These are phyloP conservation scores for Lottia gigantea DNA, from an alignment of 2,888 invertebrate species.

Conservation along the genomic window DNA sequence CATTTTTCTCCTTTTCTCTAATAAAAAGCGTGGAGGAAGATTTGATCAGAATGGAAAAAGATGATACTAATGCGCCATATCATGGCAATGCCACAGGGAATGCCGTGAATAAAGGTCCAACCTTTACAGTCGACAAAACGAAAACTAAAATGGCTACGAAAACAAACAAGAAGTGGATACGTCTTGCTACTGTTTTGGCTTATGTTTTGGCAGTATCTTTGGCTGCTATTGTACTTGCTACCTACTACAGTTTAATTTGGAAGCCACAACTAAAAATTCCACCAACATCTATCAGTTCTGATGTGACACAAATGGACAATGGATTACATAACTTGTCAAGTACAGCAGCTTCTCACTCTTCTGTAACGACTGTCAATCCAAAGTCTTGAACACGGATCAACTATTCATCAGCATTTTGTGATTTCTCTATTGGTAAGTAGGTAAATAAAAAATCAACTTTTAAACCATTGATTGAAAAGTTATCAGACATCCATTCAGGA, in stretches of 20 bases:
- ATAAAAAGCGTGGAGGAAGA: neutral
- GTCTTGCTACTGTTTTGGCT: constrained; percentile 91
- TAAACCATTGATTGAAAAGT: too few species aligned
- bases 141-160: constrained; percentile 65
- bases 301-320: constrained; percentile 11
- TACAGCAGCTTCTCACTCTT: constrained; percentile 5
- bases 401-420: too few species aligned
- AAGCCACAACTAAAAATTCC: constrained; percentile 75
- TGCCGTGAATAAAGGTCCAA: constrained; percentile 40
- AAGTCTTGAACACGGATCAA: neutral
- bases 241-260: constrained; percentile 96
- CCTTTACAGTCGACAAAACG: constrained; percentile 54
- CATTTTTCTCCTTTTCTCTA: neutral
- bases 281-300: constrained; percentile 31
- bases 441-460: too few species aligned
- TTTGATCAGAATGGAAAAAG: constrained; percentile 42
- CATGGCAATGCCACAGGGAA: constrained; percentile 39
- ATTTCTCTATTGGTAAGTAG: too few species aligned
- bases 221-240: constrained; percentile 91
- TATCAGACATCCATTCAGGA: too few species aligned
- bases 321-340: neutral
- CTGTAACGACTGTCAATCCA: neutral
- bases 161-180: constrained; percentile 81
- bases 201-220: constrained; percentile 94
- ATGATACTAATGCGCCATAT: constrained; percentile 42